Base-by-base conservation (phyloP, 2,888 invertebrate species). In the Torymus auratus region DNA sequence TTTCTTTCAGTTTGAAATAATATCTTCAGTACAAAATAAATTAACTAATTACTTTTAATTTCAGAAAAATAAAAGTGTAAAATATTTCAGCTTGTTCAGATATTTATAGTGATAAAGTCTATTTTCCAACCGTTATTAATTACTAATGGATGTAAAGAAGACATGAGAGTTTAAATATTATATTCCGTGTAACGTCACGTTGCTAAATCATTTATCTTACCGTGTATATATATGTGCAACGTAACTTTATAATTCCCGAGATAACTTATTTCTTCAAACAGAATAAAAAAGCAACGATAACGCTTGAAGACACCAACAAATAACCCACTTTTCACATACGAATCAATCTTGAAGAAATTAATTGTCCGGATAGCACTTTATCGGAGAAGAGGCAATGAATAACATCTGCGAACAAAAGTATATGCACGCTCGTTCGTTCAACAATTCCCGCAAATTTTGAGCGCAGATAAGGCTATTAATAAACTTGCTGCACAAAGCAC, bases 311-410 rank as follows among this genome's bases (percentile, higher is more conserved):
- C 60, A 17, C 50, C 52, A 71, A 68, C 53, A 53, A 78, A 71
- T 65, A 71, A 65, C 71, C 78, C 65, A 78, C 23, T 78, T 78
- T 76, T 71, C 56, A 50, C 14, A 41, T 20, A 41, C 50, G 69
- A 68, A 72, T 72, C 73, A 78, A 78, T 78, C 78, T 68, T 28
- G 13, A 3, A 14, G 15, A 28, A 12, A 71, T 65, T 65, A 65
- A 78, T 71, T 71, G 20, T 52, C 15, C 13, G 56, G 60, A 60
- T 64, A 64, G 11, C 4, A 52, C n/a, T 41, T 69, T 77, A 70
- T 77, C 77, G 20, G 50, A 28, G 56, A 10, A n/a, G 56, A 12
- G n/a, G 56, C 13, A 50, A 62, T 77, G 70, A 77, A 77, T 64
- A 64, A 20, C n/a, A 2, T n/a, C 23, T 12, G 13, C 50, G n/a